Evolutionary conservation across 2,113 vertebrate genomes (phyloP).

Genomic region (Tapirus terrestris): DNA sequence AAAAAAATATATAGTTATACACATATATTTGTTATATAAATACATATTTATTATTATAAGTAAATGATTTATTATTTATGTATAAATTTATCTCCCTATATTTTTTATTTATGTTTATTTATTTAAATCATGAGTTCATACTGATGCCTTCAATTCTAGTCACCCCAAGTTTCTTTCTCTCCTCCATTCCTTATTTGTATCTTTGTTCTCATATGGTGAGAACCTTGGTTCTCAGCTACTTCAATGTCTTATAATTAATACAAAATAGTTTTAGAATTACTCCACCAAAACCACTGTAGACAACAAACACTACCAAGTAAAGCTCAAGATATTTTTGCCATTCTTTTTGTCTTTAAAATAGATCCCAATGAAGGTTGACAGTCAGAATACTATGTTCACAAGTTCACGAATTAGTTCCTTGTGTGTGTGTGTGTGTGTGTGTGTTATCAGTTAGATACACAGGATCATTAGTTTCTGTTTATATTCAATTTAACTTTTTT

Average conservation of each 20-base stretch:
- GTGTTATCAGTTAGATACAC: not conserved
- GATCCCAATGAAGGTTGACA: not conserved
- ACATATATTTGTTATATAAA: not conserved
- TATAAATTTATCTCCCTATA: not conserved
- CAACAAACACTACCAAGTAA: not conserved
- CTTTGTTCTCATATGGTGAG: not conserved
- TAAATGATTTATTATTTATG: not conserved
- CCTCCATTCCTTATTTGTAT: conserved; percentile 38
- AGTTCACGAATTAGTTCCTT: not conserved
- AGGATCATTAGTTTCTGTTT: not conserved
- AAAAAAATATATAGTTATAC: too few species aligned
- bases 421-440: not conserved
- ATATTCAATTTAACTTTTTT: not conserved
- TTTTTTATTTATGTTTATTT: not conserved
- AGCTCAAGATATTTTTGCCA: not conserved
- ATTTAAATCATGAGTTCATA: not conserved
- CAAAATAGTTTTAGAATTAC: not conserved
- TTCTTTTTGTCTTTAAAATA: conserved; percentile 22
- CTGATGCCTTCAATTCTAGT: not conserved
- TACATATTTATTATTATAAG: not conserved
- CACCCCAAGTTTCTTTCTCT: not conserved
- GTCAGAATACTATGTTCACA: not conserved
- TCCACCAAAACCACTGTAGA: not conserved
- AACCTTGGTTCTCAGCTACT: not conserved
- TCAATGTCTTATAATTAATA: not conserved